These are phyloP conservation scores for Odontomyia ornata DNA, from an alignment of 2,888 invertebrate genomes.

Conservation along the genomic window DNA sequence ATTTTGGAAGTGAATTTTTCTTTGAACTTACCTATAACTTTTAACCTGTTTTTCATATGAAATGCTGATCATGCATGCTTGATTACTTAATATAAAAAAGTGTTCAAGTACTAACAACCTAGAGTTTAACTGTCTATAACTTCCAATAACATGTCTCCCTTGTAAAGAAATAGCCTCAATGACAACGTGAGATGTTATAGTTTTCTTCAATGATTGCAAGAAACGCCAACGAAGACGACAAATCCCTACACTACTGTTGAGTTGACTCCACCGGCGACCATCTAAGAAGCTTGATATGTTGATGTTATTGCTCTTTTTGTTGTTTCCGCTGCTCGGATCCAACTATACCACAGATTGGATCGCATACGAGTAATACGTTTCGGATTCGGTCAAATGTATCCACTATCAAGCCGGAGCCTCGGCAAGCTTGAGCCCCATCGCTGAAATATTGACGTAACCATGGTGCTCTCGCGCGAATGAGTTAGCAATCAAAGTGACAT, in stretches of 20 bases:
- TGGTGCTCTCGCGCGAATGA: conserved; percentile 25
- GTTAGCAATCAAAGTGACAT: conserved; percentile 41
- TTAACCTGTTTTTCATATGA: too few species aligned
- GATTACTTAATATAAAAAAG: too few species aligned
- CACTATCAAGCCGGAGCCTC: neutral
- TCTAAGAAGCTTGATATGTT: neutral
- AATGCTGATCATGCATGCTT: too few species aligned
- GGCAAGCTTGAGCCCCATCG: neutral
- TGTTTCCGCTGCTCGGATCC: too few species aligned
- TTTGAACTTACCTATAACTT: too few species aligned
- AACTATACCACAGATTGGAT: too few species aligned
- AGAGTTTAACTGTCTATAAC: too few species aligned
- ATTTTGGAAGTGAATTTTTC: too few species aligned
- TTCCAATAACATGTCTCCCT: neutral
- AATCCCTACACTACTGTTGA: too few species aligned
- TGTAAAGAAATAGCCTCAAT: conserved; percentile 6
- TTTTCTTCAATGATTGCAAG: neutral
- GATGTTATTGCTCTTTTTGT: too few species aligned
- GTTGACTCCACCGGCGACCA: neutral
- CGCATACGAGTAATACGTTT: neutral
- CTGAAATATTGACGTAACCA: conserved; percentile 39
- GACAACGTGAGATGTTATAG: conserved; percentile 11
- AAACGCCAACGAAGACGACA: neutral
- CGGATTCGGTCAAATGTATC: neutral
- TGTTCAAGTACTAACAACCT: neutral